phyloP scores from a whole-genome alignment of 2,888 invertebrate genomes.

The Dioctria linearis region DNA sequence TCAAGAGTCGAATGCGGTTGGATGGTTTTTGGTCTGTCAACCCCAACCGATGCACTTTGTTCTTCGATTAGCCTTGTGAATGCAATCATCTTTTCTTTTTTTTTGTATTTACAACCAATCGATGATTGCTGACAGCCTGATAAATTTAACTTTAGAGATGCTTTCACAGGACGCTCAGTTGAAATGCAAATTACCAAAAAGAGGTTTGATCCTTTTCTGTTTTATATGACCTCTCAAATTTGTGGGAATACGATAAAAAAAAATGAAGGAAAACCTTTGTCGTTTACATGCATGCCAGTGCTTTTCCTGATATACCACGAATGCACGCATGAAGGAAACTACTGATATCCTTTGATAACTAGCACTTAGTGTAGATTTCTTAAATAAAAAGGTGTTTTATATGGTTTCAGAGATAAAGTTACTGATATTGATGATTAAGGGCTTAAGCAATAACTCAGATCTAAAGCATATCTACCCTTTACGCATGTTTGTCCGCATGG shows the following conservation, averaged over 20 bases:
- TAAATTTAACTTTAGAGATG: slow-evolving; percentile 19
- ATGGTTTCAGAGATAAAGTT: not conserved
- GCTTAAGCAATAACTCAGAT: slow-evolving; percentile 28
- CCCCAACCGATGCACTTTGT: slow-evolving; percentile 47
- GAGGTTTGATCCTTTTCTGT: not conserved
- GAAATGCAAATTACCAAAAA: slow-evolving; percentile 20
- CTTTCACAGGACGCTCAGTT: not conserved
- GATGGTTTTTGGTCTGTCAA: slow-evolving; percentile 41
- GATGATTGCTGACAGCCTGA: slow-evolving; percentile 38
- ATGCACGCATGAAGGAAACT: not conserved
- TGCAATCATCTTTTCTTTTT: not conserved
- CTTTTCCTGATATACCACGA: not conserved
- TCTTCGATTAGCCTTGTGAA: slow-evolving; percentile 45
- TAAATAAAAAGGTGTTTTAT: not conserved
- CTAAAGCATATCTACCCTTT: slow-evolving; percentile 10
- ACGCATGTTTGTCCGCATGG: slow-evolving; percentile 23
- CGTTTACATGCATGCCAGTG: not conserved
- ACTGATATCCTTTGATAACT: not conserved
- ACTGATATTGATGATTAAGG: slow-evolving; percentile 21
- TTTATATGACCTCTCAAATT: not conserved
- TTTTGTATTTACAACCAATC: not conserved
- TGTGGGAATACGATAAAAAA: not conserved
- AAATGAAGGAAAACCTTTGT: not conserved
- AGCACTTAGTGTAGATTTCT: not conserved
- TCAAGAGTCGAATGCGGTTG: slow-evolving; percentile 16